Conservation (phyloP, 2,797 vertebrate genomes). For the Scolopax bukidnonensis region DNA sequence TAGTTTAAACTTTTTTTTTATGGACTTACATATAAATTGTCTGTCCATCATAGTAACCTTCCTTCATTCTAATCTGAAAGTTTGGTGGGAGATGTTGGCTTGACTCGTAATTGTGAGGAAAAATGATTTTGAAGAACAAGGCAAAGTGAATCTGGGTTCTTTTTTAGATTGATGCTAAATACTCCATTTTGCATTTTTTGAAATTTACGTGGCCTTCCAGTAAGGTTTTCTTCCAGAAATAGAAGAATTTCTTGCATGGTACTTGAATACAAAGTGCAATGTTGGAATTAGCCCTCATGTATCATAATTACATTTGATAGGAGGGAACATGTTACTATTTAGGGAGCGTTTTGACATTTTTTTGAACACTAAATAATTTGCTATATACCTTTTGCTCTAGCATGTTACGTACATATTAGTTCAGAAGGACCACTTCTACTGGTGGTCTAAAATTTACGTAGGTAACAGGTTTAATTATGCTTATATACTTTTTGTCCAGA, state of each 20-base stretch:
- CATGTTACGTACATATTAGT: neutral
- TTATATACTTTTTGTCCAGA: neutral
- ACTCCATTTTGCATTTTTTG: neutral
- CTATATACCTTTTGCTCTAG: neutral
- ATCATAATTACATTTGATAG: neutral
- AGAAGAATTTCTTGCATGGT: neutral
- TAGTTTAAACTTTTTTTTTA: neutral
- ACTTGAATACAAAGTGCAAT: neutral
- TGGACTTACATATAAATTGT: neutral
- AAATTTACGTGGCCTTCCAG: rapidly evolving
- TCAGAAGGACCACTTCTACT: neutral
- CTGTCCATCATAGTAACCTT: neutral
- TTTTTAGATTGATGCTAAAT: neutral
- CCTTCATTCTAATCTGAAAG: neutral
- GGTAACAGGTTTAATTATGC: neutral
- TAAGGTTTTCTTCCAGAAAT: neutral
- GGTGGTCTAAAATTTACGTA: neutral
- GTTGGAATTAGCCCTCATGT: neutral
- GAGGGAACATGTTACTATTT: neutral
- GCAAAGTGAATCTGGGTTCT: neutral
- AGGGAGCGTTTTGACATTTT: neutral
- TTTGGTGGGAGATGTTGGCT: neutral
- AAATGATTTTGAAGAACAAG: neutral
- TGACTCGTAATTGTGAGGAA: neutral
- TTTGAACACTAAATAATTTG: neutral